These are phyloP conservation scores for Panthera leo DNA, from an alignment of 2,113 vertebrate species.

Conservation along the genomic window DNA sequence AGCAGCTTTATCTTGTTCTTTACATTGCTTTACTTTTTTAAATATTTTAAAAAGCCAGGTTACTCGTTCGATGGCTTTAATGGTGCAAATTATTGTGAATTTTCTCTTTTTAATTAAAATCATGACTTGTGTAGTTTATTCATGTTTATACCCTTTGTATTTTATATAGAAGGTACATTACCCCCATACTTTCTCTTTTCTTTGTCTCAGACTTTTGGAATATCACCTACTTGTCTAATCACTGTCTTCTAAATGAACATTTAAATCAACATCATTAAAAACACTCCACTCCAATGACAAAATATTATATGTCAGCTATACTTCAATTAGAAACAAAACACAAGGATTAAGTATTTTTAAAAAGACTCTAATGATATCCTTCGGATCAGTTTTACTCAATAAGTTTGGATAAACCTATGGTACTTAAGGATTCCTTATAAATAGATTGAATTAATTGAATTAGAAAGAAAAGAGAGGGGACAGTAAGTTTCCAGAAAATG, in stretches of 20 bases:
- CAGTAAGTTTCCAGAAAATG: background rate
- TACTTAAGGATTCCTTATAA: background rate
- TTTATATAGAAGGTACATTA: background rate
- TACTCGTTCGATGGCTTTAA: background rate
- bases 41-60: background rate
- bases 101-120: constrained; percentile 9
- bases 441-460: constrained; percentile 17
- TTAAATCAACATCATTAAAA: background rate
- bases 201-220: background rate
- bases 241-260: constrained; percentile 1
- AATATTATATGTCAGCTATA: background rate
- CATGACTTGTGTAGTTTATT: background rate
- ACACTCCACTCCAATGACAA: background rate
- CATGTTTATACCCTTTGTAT: background rate
- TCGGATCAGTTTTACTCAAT: background rate
- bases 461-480: background rate
- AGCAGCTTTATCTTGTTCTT: background rate
- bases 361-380: background rate
- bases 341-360: background rate
- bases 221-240: background rate
- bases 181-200: background rate
- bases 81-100: background rate
- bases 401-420: background rate
- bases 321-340: background rate
- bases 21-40: background rate